phyloP scores from a whole-genome alignment of 2,113 vertebrate species.

The Cyanoramphus novaezelandiae region DNA sequence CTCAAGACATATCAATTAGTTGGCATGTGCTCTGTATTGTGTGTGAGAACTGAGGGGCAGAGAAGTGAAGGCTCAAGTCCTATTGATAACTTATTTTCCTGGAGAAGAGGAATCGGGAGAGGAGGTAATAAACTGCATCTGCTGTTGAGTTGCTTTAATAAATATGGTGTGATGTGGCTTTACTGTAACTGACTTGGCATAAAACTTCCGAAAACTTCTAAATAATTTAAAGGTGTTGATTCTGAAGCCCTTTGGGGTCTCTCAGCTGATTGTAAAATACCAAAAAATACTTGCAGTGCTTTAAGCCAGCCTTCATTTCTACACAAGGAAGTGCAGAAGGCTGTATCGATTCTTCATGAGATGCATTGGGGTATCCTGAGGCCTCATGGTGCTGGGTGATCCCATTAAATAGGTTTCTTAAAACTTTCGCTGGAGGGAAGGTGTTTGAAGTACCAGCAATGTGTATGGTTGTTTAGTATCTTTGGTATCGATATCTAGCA shows the following conservation, averaged over 20 bases:
- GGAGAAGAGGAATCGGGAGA: not conserved
- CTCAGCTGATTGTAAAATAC: not conserved
- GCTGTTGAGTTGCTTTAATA: not conserved
- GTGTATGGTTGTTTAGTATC: not conserved
- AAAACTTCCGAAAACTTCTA: not conserved
- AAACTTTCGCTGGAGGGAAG: not conserved
- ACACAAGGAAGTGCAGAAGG: not conserved
- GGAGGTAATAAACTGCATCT: not conserved
- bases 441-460: not conserved
- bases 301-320: not conserved
- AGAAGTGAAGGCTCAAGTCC: rapidly evolving
- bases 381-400: not conserved
- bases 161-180: not conserved
- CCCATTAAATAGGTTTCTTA: not conserved
- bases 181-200: not conserved
- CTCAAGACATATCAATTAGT: not conserved
- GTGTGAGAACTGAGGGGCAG: not conserved
- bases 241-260: not conserved
- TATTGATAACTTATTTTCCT: not conserved
- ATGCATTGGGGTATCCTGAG: not conserved
- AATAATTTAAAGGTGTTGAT: not conserved
- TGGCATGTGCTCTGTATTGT: not conserved
- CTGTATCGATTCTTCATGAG: not conserved
- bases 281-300: not conserved
- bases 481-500: not conserved